Percentiles rank a stretch among this genome's conserved stretches.
Evolutionary conservation across 2,113 vertebrate genomes (phyloP).

Genomic region (Sylvia atricapilla): DNA sequence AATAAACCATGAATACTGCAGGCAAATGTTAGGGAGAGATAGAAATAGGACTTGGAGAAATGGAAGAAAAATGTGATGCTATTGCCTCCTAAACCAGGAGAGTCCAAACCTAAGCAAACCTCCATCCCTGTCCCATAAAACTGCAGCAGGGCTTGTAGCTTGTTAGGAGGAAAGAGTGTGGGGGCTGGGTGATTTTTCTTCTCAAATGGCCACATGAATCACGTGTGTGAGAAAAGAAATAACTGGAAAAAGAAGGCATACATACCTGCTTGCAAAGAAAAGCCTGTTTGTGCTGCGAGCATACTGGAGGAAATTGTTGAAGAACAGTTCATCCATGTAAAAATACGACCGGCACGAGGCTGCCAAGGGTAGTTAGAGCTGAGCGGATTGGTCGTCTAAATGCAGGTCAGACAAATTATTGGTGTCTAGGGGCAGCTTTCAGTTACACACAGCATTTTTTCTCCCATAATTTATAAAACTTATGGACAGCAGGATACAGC

Average conservation of each 20-base stretch:
- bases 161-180: not conserved
- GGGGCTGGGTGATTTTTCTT: not conserved
- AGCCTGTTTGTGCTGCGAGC: conserved; percentile 48
- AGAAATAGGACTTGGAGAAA: not conserved
- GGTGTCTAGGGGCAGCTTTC: conserved; percentile 50
- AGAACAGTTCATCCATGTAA: conserved; percentile 62
- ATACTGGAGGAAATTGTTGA: conserved; percentile 58
- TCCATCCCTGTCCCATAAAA: not conserved
- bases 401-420: conserved; percentile 54
- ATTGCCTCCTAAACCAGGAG: not conserved
- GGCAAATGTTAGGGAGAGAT: not conserved
- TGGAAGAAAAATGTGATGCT: not conserved
- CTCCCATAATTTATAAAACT: conserved; percentile 54
- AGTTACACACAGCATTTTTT: not conserved
- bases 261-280: conserved; percentile 58
- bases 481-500: conserved; percentile 58
- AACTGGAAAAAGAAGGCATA: conserved; percentile 24
- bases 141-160: not conserved
- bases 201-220: not conserved
- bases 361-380: conserved; percentile 50
- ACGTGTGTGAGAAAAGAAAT: not conserved
- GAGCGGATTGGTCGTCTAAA: not conserved
- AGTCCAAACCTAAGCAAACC: not conserved
- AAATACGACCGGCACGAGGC: conserved; percentile 19
- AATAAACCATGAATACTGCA: not conserved